phyloP scores from a whole-genome alignment of 2,113 vertebrate genomes.

The Dinomys branickii region DNA sequence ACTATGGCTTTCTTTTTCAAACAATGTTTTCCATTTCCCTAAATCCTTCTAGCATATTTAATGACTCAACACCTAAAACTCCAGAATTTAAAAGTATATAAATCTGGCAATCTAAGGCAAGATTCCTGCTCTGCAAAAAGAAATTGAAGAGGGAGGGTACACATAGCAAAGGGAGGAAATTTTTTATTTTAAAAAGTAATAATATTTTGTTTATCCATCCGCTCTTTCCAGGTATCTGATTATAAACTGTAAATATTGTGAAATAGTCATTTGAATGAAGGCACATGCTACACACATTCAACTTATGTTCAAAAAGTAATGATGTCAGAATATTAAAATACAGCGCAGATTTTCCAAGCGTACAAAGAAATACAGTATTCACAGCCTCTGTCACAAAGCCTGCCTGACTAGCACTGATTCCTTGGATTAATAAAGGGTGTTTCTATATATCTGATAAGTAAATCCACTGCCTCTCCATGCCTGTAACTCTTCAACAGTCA shows the following conservation, averaged over 20 bases:
- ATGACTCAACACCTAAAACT: constrained; percentile 4
- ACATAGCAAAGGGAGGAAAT: not conserved
- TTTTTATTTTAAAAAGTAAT: constrained; percentile 10
- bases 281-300: not conserved
- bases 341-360: not conserved
- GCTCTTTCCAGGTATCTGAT: constrained; percentile 13
- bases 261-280: constrained; percentile 37
- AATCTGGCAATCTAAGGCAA: constrained; percentile 29
- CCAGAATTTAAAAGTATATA: constrained; percentile 23
- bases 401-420: not conserved
- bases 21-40: not conserved
- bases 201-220: not conserved
- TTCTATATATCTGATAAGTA: not conserved
- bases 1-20: not conserved
- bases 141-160: accelerated
- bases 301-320: constrained; percentile 21
- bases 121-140: not conserved
- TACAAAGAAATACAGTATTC: not conserved
- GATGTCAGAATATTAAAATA: not conserved
- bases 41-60: constrained; percentile 5
- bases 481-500: not conserved
- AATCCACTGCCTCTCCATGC: not conserved
- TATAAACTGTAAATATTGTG: constrained; percentile 27
- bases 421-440: not conserved
- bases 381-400: not conserved